These are phyloP conservation scores for Mimachlamys varia DNA, from an alignment of 2,888 invertebrate genomes.

Conservation along the genomic window DNA sequence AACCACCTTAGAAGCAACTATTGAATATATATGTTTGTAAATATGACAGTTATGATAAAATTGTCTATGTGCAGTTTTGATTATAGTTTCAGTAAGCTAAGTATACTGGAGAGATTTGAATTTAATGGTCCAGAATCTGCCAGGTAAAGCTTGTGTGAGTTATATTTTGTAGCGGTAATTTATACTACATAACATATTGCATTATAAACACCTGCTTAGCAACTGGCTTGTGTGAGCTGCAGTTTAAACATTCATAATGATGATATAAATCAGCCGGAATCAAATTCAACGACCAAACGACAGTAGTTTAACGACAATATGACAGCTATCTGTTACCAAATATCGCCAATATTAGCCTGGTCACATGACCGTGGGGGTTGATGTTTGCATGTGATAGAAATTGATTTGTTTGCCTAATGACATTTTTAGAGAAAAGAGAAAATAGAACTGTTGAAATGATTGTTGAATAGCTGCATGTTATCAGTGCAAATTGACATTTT, in stretches of 20 bases:
- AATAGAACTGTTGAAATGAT: neutral
- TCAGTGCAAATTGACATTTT: neutral
- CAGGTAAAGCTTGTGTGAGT: no score
- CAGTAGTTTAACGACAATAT: no score
- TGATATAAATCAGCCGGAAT: neutral
- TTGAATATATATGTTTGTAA: no score
- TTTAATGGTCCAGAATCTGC: no score
- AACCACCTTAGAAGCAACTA: no score
- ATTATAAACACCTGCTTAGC: neutral
- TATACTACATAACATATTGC: neutral
- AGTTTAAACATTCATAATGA: constrained; percentile 9
- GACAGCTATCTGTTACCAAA: neutral
- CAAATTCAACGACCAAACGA: no score
- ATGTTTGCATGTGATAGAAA: neutral
- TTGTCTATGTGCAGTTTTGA: no score
- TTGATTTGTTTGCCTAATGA: neutral
- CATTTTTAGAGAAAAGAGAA: neutral
- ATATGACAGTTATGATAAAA: no score
- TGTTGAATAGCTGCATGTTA: neutral
- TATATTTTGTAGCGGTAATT: neutral
- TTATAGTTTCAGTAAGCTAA: no score
- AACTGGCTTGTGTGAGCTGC: neutral
- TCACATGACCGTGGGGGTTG: neutral
- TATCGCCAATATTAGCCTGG: neutral
- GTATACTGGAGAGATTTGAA: no score